These are phyloP conservation scores for Austrolebias charrua DNA, from an alignment of 2,797 vertebrate species.

Conservation along the genomic window DNA sequence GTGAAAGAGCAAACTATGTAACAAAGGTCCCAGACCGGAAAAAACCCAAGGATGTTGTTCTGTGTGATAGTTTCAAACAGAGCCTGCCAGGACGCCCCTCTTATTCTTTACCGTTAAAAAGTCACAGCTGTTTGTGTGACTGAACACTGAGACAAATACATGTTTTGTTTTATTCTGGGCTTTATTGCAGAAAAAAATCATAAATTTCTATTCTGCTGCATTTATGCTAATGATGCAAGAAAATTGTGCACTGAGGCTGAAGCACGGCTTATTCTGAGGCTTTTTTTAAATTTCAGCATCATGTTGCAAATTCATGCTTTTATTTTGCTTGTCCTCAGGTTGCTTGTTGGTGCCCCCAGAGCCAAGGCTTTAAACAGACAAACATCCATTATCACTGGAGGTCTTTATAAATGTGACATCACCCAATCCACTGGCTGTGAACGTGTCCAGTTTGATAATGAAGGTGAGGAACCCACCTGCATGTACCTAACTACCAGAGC, in stretches of 20 bases:
- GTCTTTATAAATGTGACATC: conserved; percentile 92
- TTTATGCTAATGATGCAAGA: too few species aligned
- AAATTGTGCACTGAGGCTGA: too few species aligned
- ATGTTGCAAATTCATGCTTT: not conserved
- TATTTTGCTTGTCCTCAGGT: conserved; percentile 67
- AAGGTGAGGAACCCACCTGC: conserved; percentile 77
- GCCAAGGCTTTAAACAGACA: conserved; percentile 86
- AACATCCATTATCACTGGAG: conserved; percentile 89
- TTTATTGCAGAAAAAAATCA: not conserved
- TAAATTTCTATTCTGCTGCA: too few species aligned
- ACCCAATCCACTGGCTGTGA: conserved; percentile 75
- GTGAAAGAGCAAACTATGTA: not conserved
- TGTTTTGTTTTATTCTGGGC: not conserved
- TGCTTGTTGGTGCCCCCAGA: conserved; percentile 92
- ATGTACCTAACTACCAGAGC: too few species aligned
- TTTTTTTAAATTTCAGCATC: not conserved
- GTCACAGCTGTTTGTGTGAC: not conserved
- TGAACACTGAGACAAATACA: not conserved
- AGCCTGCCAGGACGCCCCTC: not conserved
- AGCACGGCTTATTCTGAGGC: too few species aligned
- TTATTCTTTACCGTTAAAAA: conserved; percentile 14
- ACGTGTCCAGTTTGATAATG: conserved; percentile 87
- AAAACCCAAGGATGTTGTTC: conserved; percentile 1
- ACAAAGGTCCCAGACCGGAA: not conserved
- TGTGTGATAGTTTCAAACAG: not conserved